Conservation (phyloP, 1,140 invertebrate genomes). For the Rhopalosiphum maidis region DNA sequence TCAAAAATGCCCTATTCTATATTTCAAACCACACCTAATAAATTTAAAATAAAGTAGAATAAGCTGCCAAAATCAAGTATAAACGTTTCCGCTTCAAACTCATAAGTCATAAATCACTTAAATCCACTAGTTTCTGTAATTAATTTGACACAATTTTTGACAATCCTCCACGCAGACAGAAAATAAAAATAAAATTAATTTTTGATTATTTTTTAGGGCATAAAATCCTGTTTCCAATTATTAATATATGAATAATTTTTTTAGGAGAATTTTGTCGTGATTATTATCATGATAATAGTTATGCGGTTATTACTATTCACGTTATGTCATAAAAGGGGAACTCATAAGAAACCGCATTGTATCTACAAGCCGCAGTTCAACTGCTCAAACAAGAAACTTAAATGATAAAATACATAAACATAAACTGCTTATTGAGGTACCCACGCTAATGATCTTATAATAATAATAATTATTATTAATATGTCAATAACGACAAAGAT, state of each 20-base stretch:
- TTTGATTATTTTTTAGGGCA: too few species aligned
- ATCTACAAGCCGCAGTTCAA: neutral
- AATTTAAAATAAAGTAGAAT: too few species aligned
- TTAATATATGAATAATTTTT: neutral
- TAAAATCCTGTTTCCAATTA: neutral
- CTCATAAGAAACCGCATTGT: neutral
- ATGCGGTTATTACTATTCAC: neutral
- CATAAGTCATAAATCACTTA: too few species aligned
- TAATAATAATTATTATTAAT: neutral
- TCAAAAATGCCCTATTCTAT: too few species aligned
- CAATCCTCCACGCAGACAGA: too few species aligned
- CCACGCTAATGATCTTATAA: slow-evolving; percentile 8
- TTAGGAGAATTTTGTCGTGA: neutral
- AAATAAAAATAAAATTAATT: too few species aligned
- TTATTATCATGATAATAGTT: neutral
- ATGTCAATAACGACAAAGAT: neutral
- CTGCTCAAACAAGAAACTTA: neutral
- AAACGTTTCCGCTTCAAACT: too few species aligned
- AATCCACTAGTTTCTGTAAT: too few species aligned
- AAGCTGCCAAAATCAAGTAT: too few species aligned
- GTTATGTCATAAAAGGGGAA: neutral
- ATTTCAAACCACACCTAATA: too few species aligned
- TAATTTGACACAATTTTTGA: too few species aligned
- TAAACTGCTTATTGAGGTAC: neutral
- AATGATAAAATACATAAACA: neutral